These are phyloP conservation scores for Pristionchus fissidentatus DNA, from an alignment of 2,888 invertebrate species.

Conservation along the genomic window DNA sequence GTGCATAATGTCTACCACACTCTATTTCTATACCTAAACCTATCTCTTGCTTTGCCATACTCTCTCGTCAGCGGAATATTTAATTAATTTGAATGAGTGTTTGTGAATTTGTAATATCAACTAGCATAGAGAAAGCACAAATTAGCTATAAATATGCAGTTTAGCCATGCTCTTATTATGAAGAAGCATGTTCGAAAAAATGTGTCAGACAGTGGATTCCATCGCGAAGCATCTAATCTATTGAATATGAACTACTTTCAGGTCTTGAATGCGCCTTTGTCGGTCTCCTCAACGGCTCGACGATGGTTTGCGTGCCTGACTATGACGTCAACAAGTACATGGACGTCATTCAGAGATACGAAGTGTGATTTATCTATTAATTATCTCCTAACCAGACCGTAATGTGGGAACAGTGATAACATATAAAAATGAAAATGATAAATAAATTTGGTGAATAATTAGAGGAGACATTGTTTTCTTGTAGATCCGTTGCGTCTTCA, in stretches of 20 bases:
- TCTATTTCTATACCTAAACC: too few species aligned
- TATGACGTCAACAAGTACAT: neutral
- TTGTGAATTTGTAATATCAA: too few species aligned
- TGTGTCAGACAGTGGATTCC: too few species aligned
- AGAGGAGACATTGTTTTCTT: neutral
- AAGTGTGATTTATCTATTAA: neutral
- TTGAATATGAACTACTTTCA: neutral
- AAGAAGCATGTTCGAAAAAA: too few species aligned
- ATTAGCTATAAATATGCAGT: too few species aligned
- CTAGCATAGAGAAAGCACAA: too few species aligned
- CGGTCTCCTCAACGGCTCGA: constrained; percentile 20
- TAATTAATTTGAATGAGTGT: too few species aligned
- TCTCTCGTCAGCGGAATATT: too few species aligned
- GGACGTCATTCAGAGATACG: constrained; percentile 29
- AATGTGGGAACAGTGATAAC: neutral
- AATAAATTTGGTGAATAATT: neutral
- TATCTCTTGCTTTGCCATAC: too few species aligned
- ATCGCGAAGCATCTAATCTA: too few species aligned
- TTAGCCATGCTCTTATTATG: too few species aligned
- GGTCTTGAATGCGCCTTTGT: constrained; percentile 25
- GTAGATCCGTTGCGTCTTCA: constrained; percentile 34
- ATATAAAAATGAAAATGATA: neutral
- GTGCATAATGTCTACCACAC: too few species aligned
- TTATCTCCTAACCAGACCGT: neutral
- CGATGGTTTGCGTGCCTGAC: constrained; percentile 12